Evolutionary conservation across 2,888 invertebrate genomes (phyloP).

Genomic region (Drosophila eohydei): DNA sequence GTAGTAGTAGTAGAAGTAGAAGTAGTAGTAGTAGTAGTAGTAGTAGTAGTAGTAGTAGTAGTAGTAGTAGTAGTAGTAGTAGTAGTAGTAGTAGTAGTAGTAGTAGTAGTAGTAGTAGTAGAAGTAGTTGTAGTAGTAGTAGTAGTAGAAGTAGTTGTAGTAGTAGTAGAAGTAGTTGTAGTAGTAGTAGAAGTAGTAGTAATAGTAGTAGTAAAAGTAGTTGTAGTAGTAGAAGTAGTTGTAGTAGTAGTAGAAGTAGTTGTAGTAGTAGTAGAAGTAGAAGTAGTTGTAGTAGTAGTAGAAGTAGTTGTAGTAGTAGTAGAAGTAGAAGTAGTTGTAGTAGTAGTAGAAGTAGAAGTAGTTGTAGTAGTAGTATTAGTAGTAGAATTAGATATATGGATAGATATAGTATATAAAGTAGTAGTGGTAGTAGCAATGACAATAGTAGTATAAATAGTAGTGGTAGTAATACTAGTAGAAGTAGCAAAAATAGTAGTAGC

Average conservation of each 20-base stretch:
- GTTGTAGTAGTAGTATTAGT: neutral
- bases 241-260: neutral
- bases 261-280: neutral
- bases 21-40: neutral
- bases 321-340: neutral
- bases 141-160: neutral
- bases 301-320: neutral
- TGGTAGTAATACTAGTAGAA: neutral
- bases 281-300: neutral
- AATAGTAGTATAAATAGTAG: neutral
- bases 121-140: neutral
- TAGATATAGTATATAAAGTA: neutral
- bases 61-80: rapidly evolving
- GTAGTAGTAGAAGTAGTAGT: neutral
- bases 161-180: neutral
- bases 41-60: neutral
- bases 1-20: neutral
- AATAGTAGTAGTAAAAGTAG: neutral
- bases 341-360: neutral
- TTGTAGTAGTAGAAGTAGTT: neutral
- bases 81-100: neutral
- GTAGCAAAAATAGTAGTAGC: neutral
- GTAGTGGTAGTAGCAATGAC: neutral
- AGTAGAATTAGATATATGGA: neutral
- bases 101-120: neutral